Conservation (phyloP, 1,140 invertebrate species). For the Drosophila dunni region DNA sequence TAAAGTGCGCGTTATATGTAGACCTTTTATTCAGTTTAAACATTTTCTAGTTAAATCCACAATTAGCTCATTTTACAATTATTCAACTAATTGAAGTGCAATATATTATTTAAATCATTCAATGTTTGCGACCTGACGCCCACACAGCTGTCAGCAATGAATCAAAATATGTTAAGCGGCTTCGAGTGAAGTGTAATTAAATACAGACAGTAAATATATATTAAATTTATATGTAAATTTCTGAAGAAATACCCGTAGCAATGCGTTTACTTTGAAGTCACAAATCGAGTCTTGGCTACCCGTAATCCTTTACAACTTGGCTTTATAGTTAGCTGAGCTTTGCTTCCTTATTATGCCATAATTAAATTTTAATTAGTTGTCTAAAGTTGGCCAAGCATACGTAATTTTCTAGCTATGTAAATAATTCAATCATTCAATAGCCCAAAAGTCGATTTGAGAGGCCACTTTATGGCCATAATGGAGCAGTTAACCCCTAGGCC, state of each 20-base stretch:
- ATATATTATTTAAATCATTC: conserved; percentile 15
- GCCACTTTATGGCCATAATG: background rate
- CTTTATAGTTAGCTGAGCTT: conserved; percentile 1
- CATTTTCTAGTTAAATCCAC: too few species aligned
- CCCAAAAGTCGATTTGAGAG: background rate
- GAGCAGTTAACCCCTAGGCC: background rate
- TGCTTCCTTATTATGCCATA: conserved; percentile 3
- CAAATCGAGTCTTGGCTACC: background rate
- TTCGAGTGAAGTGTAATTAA: conserved; percentile 45
- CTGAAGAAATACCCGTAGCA: background rate
- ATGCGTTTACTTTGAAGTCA: background rate
- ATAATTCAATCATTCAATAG: conserved; percentile 3
- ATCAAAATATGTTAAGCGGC: conserved; percentile 44
- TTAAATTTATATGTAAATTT: background rate
- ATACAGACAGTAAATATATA: conserved; percentile 27
- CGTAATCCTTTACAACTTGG: background rate
- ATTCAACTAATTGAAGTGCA: conserved; percentile 2
- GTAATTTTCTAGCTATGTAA: background rate
- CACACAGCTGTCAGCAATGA: conserved; percentile 35
- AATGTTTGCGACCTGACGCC: conserved; percentile 7
- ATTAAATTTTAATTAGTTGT: conserved; percentile 48
- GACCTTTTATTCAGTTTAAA: too few species aligned
- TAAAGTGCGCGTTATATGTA: too few species aligned
- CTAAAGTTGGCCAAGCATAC: background rate
- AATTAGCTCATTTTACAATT: conserved; percentile 1